Evolutionary conservation across 2,888 invertebrate genomes (phyloP).

Genomic region (Machimus atricapillus): DNA sequence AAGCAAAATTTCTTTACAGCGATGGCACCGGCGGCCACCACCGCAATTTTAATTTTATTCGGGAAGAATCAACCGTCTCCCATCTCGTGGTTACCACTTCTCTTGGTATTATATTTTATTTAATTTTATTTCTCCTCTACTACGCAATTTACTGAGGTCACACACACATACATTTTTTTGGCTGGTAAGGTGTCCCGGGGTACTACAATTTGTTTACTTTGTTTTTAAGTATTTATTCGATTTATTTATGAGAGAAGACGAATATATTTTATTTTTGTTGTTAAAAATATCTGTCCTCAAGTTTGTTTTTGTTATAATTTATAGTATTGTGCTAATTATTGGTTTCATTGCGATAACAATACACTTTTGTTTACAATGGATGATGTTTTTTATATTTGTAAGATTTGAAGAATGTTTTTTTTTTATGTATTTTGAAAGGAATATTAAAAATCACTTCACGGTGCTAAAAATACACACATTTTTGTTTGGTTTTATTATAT

Average conservation of each 20-base stretch:
- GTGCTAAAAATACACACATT: slow-evolving; percentile 2
- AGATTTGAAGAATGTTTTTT: slow-evolving; percentile 9
- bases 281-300: neutral
- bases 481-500: neutral
- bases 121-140: slow-evolving; percentile 50
- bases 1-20: neutral
- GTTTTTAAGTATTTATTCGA: slow-evolving; percentile 32
- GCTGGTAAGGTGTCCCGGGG: neutral
- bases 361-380: slow-evolving; percentile 2
- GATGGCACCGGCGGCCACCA: neutral
- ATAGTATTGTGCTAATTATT: slow-evolving; percentile 24
- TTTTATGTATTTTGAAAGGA: slow-evolving; percentile 9
- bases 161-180: neutral
- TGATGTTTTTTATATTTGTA: slow-evolving; percentile 1
- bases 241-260: slow-evolving; percentile 3
- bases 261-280: slow-evolving; percentile 24
- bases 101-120: slow-evolving; percentile 49
- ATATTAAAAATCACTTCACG: slow-evolving; percentile 8
- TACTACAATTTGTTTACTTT: neutral
- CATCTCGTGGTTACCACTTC: slow-evolving; percentile 48
- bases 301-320: slow-evolving; percentile 30
- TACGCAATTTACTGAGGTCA: neutral
- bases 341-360: neutral
- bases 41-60: neutral
- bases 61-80: neutral